Evolutionary conservation across 1,140 invertebrate genomes (phyloP), one percentile per base, ranked within the genome.

Genomic region (Eufriesea mexicana): DNA sequence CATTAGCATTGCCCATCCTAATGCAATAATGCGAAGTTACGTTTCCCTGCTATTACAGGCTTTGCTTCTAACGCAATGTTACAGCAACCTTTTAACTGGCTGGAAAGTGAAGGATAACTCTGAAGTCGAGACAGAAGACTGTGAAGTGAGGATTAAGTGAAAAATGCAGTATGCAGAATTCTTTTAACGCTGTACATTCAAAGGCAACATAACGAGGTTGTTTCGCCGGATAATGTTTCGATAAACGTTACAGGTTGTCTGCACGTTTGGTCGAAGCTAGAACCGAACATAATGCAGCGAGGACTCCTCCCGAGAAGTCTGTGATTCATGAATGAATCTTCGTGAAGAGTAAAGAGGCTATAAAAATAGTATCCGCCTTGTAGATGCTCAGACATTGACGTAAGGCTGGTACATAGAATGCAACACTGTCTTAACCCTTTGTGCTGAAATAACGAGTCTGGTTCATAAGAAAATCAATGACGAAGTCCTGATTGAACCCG

Each of bases 141-240:
- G 42, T 42, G 45, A 82, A 82, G 73, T 76, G 79, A 76, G 73
- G 73, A 82, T 82, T 82, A 76, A 57, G 12, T 35, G 72, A 49
- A 82, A 82, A 82, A 61, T 82, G 62, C 54, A 68, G 25, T 76
- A 76, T 51, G 20, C 14, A 59, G 72, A 35, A 55, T 47, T 64
- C 54, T 55, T 28, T 55, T 59, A 16, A 23, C 35, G 42, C 35
- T 42, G 16, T 71, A 51, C 7, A 28, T 45, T 12, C 16, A 42
- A 20, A 79, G 18, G 12, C 7, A 47, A 14, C 42, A 42, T 70
- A 47, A 59, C 47, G 49, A 35, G 47, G 18, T 64, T 80, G 10
- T 25, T 80, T 51, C 28, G 62, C 45, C 16, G 14, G 25, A 54
- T 54, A 61, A 62, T 42, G 55, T 25, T 71, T 79, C 66, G 9